phyloP scores from a whole-genome alignment of 2,113 vertebrate species.

The Spilogale gracilis region DNA sequence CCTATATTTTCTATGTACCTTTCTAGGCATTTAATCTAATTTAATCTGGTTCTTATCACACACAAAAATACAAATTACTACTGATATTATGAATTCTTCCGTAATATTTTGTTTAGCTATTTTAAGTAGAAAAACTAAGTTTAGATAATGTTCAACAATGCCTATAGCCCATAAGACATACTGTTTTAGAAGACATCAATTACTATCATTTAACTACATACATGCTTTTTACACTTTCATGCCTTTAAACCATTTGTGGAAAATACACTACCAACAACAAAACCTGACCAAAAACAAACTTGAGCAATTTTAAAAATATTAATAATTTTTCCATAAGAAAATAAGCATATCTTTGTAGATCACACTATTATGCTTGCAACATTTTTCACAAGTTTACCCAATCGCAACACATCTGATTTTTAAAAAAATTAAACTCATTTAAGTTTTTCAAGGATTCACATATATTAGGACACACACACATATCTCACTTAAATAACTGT shows the following conservation, averaged over 20 bases:
- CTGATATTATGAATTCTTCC: neutral
- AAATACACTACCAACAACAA: neutral
- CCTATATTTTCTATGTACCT: neutral
- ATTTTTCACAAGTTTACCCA: neutral
- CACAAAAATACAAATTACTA: neutral
- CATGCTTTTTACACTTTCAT: neutral
- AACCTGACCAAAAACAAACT: neutral
- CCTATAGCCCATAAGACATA: neutral
- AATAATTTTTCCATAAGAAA: neutral
- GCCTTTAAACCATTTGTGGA: neutral
- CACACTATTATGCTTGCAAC: neutral
- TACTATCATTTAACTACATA: neutral
- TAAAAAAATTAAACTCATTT: neutral
- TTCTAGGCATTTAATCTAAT: neutral
- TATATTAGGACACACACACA: neutral
- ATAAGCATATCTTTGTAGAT: neutral
- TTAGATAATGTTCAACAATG: neutral
- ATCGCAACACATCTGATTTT: neutral
- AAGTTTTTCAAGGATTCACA: neutral
- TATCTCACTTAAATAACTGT: neutral
- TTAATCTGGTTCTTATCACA: neutral
- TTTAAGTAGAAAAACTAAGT: neutral
- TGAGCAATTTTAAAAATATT: neutral
- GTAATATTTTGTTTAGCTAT: neutral
- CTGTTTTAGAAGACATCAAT: neutral